Evolutionary conservation across 2,797 vertebrate species (phyloP), one percentile per base, ranked within the genome.

Genomic region (Bryconaethiops microstoma): DNA sequence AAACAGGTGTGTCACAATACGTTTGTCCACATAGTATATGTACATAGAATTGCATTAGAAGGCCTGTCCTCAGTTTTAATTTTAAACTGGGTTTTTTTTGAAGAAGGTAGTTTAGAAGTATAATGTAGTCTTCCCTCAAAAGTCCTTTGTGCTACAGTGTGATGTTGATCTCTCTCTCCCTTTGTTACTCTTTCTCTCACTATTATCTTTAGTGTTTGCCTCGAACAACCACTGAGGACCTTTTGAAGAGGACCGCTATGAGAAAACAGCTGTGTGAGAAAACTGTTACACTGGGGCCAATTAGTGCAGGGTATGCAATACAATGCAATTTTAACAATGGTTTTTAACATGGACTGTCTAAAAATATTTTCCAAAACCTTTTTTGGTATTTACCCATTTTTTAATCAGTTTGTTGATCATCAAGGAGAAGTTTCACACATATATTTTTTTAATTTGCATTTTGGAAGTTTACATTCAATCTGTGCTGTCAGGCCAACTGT

Each of bases 161-260:
- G 42, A 45, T 45, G 5, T 45, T 45, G 42, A 7, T 17, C 7
- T 17, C 0, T 59, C 14, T 65, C 4, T 8, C 0, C 42, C 42
- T 39, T 10, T 29, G 29, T 1, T 29, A 29, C 29, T 29, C 29
- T 29, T 29, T 29, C 29, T 59, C 4, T 50, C 19, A 17, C 1
- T 64, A 40, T 25, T 19, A 67, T 69, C 35, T 13, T 1, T 76
- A 93, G 92, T 92, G 91, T 91, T 92, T 82, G 86, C 89, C 54
- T 23, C 87, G 42, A 82, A 75, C 35, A 75, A 77, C 78, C 85
- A 82, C 79, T 83, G 48, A 76, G 57, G 6, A 50, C 13, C 60
- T 45, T 21, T 6, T 57, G 50, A 77, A 73, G 68, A 73, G 4
- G 59, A 45, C 35, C 23, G 19, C 10, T 59, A 23, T n/a, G 68